Evolutionary conservation across 2,888 invertebrate genomes (phyloP), one percentile per base, ranked within the genome.

Genomic region (Melinopterus prodromus): DNA sequence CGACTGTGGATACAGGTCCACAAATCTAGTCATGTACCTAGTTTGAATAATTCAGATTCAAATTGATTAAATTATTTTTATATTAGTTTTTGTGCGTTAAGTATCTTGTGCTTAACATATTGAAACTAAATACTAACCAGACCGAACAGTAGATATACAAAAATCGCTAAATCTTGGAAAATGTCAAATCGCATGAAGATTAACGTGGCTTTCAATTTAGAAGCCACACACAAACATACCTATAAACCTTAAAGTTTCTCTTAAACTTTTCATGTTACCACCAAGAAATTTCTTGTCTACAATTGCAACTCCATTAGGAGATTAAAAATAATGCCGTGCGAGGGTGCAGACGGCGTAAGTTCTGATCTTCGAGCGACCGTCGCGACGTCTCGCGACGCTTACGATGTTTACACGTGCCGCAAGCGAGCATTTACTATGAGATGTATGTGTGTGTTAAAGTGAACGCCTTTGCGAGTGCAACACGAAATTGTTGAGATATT

Each of bases 271-370:
- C 26, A 26, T 26, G 53, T 53, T 53, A 9, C 53, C 12, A 53
- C 53, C 53, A 53, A 1, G 53, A 53, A 53, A 53, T 9, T 53
- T 53, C 53, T 53, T 53, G 53, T 1, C 1, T 12, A 53, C 53
- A 53, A 53, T 53, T 53, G 53, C 53, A 53, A 53, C 53, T 53
- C 53, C 53, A 53, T 53, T 53, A 53, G 53, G 53, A 53, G 53
- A 53, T 53, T 53, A 53, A 53, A 53, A 53, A 53, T 53, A 12
- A 53, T 53, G 12, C 53, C 53, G 12, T 53, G 9, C 53, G 12
- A 53, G 53, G 9, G 53, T 12, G 12, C 53, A 53, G 53, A 53
- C 53, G 53, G 12, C 53, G 26, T 26, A 26, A 26, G 26, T 26
- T 26, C 26, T 26, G 26, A 26, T 26, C 26, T 26, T 26, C 26